A percentile compares a stretch with the other conserved stretches of the same genome.
Evolutionary conservation across 2,113 vertebrate species (phyloP).

Genomic region (Columbina picui): DNA sequence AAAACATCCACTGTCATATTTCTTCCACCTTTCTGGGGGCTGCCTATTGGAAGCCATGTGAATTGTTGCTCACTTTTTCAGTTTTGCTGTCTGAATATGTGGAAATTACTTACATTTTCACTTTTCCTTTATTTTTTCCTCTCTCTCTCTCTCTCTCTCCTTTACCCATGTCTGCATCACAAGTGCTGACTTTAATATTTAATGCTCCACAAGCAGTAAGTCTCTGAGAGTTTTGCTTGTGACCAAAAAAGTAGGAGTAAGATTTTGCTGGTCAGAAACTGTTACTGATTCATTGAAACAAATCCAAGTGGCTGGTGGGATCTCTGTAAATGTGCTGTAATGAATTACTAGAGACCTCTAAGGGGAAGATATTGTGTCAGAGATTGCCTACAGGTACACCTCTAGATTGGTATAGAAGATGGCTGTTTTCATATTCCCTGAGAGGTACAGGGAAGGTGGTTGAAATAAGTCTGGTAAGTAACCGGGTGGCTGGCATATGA

Average conservation of each 20-base stretch:
- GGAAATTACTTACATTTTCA: background rate
- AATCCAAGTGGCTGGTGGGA: background rate
- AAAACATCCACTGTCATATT: background rate
- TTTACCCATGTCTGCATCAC: background rate
- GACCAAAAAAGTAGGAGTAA: background rate
- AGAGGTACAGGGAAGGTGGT: background rate
- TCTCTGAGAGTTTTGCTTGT: background rate
- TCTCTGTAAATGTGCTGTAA: background rate
- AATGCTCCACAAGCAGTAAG: background rate
- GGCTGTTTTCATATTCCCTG: background rate
- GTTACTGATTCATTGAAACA: background rate
- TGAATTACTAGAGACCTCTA: constrained; percentile 6
- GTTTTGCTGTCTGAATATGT: background rate
- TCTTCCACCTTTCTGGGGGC: background rate
- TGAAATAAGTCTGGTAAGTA: constrained; percentile 14
- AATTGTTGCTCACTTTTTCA: background rate
- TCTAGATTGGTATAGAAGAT: background rate
- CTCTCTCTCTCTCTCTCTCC: background rate
- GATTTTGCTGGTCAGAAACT: background rate
- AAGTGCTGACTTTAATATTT: background rate
- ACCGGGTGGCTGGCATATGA: background rate
- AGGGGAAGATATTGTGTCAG: background rate
- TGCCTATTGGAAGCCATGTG: background rate
- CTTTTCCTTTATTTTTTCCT: background rate
- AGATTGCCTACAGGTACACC: background rate